Evolutionary conservation across 2,113 vertebrate species (phyloP).

Genomic region (Microtus richardsoni): DNA sequence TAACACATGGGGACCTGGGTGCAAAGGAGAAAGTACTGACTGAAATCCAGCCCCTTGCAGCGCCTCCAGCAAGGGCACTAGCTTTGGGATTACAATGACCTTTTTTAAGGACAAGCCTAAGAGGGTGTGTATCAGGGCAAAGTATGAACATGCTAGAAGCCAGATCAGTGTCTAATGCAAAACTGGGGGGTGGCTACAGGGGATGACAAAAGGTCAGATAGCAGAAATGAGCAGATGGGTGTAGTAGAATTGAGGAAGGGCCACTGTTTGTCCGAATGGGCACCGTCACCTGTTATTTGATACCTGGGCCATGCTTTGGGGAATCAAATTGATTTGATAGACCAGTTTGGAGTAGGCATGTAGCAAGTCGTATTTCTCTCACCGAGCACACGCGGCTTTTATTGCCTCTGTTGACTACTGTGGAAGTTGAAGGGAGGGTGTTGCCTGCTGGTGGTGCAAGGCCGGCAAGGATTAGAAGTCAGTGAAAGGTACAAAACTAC

Average conservation of each 20-base stretch:
- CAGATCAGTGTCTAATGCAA: background rate
- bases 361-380: background rate
- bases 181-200: background rate
- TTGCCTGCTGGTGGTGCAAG: background rate
- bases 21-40: background rate
- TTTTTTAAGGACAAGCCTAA: background rate
- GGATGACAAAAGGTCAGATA: background rate
- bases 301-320: rapidly evolving
- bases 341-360: background rate
- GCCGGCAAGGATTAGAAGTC: background rate
- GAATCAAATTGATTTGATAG: background rate
- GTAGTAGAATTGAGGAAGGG: rapidly evolving
- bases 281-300: background rate
- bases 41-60: background rate
- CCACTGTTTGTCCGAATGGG: background rate
- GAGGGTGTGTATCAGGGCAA: background rate
- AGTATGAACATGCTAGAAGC: background rate
- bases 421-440: background rate
- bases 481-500: background rate
- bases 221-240: background rate
- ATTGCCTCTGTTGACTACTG: background rate
- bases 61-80: background rate
- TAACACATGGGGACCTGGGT: background rate
- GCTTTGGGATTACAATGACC: background rate
- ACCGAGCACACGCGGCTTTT: background rate